Conservation (phyloP, 2,113 vertebrate species). For the Python bivittatus region DNA sequence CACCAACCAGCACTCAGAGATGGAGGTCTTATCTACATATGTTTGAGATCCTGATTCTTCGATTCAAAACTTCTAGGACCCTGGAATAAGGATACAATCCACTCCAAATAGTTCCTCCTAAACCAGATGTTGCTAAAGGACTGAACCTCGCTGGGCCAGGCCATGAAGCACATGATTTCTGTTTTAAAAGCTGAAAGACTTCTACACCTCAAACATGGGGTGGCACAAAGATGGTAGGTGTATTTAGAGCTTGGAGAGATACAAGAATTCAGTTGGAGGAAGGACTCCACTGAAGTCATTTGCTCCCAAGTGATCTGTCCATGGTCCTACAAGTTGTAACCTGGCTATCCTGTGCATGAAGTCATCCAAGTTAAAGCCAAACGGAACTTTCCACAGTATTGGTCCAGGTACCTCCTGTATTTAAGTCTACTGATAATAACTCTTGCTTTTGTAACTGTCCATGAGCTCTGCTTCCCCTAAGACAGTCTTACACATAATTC, state of each 20-base stretch:
- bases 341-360: background rate
- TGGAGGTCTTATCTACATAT: background rate
- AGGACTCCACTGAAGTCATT: background rate
- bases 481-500: background rate
- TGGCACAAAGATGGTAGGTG: background rate
- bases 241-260: background rate
- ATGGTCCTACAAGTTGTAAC: background rate
- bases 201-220: background rate
- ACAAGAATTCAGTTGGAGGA: background rate
- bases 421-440: background rate
- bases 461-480: background rate
- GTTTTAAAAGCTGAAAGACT: background rate
- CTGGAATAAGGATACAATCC: background rate
- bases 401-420: background rate
- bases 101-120: background rate
- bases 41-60: background rate
- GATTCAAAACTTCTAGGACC: background rate
- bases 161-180: background rate
- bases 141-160: background rate
- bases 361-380: background rate
- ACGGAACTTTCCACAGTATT: background rate
- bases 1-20: no score
- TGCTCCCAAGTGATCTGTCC: background rate
- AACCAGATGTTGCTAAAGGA: background rate
- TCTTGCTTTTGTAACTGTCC: background rate